phyloP scores from a whole-genome alignment of 2,797 vertebrate species.

The Basileuterus tristriatus region DNA sequence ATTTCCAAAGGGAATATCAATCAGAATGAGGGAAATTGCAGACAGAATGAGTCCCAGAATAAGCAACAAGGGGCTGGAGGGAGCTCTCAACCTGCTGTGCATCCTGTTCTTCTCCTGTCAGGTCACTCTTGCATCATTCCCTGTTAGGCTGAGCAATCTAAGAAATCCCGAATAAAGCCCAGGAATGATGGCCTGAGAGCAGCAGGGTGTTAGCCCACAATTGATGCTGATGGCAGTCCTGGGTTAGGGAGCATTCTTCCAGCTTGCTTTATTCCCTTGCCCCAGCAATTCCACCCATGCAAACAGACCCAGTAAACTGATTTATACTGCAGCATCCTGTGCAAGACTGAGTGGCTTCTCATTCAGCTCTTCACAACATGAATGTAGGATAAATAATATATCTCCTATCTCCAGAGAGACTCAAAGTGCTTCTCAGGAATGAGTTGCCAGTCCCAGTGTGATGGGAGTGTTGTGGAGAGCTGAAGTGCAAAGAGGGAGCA shows the following conservation, averaged over 20 bases:
- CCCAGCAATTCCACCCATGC: neutral
- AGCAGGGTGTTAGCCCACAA: neutral
- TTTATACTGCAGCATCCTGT: neutral
- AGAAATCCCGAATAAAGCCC: neutral
- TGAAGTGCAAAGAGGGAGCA: neutral
- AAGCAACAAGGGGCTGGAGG: neutral
- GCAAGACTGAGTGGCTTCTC: neutral
- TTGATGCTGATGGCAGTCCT: neutral
- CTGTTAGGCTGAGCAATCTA: accelerated
- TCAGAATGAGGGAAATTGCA: neutral
- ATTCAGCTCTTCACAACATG: neutral
- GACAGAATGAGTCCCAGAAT: neutral
- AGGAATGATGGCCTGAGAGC: neutral
- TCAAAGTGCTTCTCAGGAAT: neutral
- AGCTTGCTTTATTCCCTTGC: neutral
- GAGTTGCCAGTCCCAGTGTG: neutral
- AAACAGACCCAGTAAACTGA: neutral
- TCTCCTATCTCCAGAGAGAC: neutral
- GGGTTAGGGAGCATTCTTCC: neutral
- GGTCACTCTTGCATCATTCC: neutral
- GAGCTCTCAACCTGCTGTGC: neutral
- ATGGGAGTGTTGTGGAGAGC: neutral
- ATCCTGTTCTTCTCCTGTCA: neutral
- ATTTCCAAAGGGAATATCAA: neutral
- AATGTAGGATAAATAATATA: neutral